Evolutionary conservation across 2,113 vertebrate species (phyloP).

Genomic region (Tenrec ecaudatus): DNA sequence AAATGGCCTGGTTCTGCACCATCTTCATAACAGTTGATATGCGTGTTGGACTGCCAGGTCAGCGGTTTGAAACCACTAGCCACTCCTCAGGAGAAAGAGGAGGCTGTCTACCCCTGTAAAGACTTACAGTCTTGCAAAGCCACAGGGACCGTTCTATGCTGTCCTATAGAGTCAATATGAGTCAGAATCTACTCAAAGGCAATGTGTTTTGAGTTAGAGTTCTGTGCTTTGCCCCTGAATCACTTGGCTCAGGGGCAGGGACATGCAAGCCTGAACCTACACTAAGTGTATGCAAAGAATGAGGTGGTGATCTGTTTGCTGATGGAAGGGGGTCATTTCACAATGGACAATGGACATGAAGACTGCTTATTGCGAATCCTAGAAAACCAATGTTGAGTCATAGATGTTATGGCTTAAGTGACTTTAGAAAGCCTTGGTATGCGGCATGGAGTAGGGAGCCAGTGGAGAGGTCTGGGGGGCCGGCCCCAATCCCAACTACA

Average conservation of each 20-base stretch:
- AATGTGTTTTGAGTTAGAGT: background rate
- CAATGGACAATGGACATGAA: background rate
- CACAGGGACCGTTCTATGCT: no score
- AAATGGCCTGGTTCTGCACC: background rate
- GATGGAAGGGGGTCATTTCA: background rate
- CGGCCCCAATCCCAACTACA: no score
- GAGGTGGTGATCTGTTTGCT: background rate
- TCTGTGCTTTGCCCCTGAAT: background rate
- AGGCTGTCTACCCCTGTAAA: no score
- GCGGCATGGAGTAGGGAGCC: no score
- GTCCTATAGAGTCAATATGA: no score
- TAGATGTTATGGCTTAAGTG: background rate
- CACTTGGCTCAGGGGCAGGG: background rate
- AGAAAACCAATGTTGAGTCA: background rate
- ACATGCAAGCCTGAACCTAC: background rate
- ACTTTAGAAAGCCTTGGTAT: slow-evolving; percentile 1
- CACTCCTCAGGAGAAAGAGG: no score
- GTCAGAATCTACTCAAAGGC: no score
- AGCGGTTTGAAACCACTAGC: no score
- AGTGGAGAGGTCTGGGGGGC: no score
- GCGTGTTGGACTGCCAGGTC: background rate
- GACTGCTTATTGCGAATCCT: background rate
- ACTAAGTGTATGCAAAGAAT: background rate
- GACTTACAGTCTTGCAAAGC: no score
- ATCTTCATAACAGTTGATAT: background rate